Evolutionary conservation across 2,888 invertebrate species (phyloP), one percentile per base, ranked within the genome.

Genomic region (Erannis defoliaria): DNA sequence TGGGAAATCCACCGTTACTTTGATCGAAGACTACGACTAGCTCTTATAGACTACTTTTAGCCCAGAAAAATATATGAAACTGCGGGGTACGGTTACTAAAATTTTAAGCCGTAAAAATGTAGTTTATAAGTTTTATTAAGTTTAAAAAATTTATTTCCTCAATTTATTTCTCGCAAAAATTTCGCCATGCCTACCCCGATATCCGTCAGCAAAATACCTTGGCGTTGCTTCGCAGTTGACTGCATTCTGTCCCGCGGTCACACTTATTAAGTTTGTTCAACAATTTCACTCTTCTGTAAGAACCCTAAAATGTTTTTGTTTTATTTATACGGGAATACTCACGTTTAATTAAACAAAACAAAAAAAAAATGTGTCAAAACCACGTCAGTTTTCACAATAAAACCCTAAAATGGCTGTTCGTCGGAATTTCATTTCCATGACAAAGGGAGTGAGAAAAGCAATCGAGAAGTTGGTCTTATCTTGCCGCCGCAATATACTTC

Each of bases 381-480:
- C n/a, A n/a, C n/a, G n/a, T n/a, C n/a, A n/a, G n/a, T n/a, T n/a
- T n/a, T n/a, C n/a, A n/a, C n/a, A n/a, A n/a, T n/a, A 65, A 70
- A 71, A 66, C 69, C 63, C 72, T 56, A 72, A 71, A 75, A 75
- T 72, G 68, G 67, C 73, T 71, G 71, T 70, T 69, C 64, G 43
- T 64, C 56, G 54, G 61, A 65, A 71, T 74, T 72, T 73, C 67
- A 80, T 81, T 77, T 75, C 68, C 78, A 77, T 80, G 53, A 80
- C 77, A 81, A 81, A 80, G 62, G 61, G 55, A 62, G 61, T 21
- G 38, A 51, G 71, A 68, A 69, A 66, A 57, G 66, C 64, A 56
- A 50, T 61, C 68, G 57, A 54, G 49, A 53, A 59, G 43, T 55
- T 55, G 46, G 53, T 21, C 56, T 48, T 55, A 56, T 62, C 55